phyloP scores from a whole-genome alignment of 2,888 invertebrate species.

The Agonopterix subpropinquella region DNA sequence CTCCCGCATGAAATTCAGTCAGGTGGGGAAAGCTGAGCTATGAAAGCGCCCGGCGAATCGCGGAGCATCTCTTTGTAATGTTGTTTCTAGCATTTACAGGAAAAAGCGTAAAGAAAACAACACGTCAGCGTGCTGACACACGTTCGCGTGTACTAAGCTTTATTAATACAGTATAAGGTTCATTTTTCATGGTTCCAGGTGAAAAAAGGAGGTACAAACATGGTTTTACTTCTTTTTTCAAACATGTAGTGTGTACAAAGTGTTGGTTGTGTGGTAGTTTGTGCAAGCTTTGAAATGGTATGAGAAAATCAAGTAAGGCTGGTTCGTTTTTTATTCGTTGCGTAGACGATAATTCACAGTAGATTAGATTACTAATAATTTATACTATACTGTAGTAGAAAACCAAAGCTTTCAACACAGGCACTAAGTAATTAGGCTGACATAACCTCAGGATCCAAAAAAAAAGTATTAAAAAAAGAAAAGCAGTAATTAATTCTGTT shows the following conservation, averaged over 20 bases:
- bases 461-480: too few species aligned
- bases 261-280: constrained; percentile 16
- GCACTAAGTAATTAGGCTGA: too few species aligned
- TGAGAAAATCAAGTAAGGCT: constrained; percentile 17
- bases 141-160: neutral
- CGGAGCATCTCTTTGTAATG: constrained; percentile 16
- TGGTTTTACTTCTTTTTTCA: constrained; percentile 17
- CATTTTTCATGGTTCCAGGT: constrained; percentile 5
- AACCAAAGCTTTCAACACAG: too few species aligned
- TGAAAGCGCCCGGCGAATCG: constrained; percentile 14
- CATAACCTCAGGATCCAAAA: too few species aligned
- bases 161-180: constrained; percentile 9
- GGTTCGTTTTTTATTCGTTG: too few species aligned
- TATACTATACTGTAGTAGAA: too few species aligned
- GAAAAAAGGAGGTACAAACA: constrained; percentile 1
- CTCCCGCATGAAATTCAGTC: neutral
- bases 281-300: constrained; percentile 26
- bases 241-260: constrained; percentile 24
- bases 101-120: constrained; percentile 27
- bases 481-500: too few species aligned
- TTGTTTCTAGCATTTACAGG: constrained; percentile 25
- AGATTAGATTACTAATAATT: too few species aligned
- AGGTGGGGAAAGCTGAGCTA: constrained; percentile 3
- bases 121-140: neutral
- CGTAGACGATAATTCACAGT: too few species aligned